Percentiles rank a stretch among this genome's conserved stretches.
phyloP scores from a whole-genome alignment of 2,797 vertebrate species.

The Enteromius viviparus region DNA sequence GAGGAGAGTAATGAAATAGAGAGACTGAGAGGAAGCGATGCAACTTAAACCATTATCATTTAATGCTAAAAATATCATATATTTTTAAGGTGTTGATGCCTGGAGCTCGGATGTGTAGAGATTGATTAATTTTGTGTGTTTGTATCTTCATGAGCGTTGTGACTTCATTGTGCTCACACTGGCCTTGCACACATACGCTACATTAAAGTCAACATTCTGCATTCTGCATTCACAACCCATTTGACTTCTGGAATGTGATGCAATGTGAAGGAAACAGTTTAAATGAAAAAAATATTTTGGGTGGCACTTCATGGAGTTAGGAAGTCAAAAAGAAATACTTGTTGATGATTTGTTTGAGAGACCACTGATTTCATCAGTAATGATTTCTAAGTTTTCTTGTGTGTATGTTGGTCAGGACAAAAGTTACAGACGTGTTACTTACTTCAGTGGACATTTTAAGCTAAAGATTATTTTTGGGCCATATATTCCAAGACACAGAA shows the following conservation, averaged over 20 bases:
- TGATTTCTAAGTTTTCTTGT: neutral
- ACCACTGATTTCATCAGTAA: neutral
- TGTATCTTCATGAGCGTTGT: neutral
- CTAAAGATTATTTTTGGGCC: neutral
- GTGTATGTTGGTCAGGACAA: neutral
- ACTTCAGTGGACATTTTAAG: neutral
- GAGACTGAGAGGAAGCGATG: conserved; percentile 7
- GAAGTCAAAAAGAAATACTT: neutral
- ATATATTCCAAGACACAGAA: too few relatives aligned
- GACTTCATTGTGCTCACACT: neutral
- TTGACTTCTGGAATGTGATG: neutral
- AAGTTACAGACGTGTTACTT: neutral
- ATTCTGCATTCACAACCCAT: neutral
- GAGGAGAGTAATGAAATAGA: conserved; percentile 14
- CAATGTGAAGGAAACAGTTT: neutral
- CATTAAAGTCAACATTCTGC: neutral
- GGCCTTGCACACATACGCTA: neutral
- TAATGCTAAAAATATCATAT: conserved; percentile 42
- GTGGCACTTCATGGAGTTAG: neutral
- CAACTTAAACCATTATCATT: conserved; percentile 33
- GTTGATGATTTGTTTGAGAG: neutral
- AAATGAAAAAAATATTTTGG: neutral
- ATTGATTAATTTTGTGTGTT: conserved; percentile 55
- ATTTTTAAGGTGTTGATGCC: conserved; percentile 52
- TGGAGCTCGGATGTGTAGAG: conserved; percentile 23